These are phyloP conservation scores for Augiades crinisus DNA, from an alignment of 2,888 invertebrate genomes.

Conservation along the genomic window DNA sequence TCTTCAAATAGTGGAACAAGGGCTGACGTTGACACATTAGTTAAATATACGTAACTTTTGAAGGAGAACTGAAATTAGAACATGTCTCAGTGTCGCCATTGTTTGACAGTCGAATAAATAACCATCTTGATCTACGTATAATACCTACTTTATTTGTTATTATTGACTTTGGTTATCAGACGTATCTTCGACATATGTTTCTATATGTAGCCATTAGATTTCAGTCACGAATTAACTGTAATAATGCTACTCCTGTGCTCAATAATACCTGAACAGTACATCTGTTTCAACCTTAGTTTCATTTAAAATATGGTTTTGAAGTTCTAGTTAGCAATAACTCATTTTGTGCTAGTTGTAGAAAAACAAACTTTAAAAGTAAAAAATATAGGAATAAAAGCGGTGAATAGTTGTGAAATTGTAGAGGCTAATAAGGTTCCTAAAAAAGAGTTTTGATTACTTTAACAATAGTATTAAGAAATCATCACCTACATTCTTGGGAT, in stretches of 20 bases:
- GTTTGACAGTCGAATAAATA: constrained; percentile 62
- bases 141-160: constrained; percentile 43
- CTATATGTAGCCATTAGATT: constrained; percentile 24
- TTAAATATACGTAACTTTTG: constrained; percentile 59
- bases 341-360: too few relatives aligned
- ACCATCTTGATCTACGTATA: constrained; percentile 43
- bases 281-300: constrained; percentile 21
- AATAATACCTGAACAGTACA: constrained; percentile 13
- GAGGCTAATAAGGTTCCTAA: too few relatives aligned
- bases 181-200: constrained; percentile 24
- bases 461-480: too few relatives aligned
- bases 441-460: too few relatives aligned
- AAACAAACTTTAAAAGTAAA: too few relatives aligned
- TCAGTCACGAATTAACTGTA: constrained; percentile 23
- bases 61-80: constrained; percentile 52
- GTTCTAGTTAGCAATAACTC: constrained; percentile 18
- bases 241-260: constrained; percentile 18
- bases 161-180: constrained; percentile 41
- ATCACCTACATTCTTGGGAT: too few relatives aligned
- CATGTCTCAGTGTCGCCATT: constrained; percentile 74
- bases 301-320: constrained; percentile 26
- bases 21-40: constrained; percentile 72
- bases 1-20: too few relatives aligned
- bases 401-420: too few relatives aligned
- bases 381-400: too few relatives aligned